These are phyloP conservation scores for Frankliniella fusca DNA, from an alignment of 2,888 invertebrate species.

Conservation along the genomic window DNA sequence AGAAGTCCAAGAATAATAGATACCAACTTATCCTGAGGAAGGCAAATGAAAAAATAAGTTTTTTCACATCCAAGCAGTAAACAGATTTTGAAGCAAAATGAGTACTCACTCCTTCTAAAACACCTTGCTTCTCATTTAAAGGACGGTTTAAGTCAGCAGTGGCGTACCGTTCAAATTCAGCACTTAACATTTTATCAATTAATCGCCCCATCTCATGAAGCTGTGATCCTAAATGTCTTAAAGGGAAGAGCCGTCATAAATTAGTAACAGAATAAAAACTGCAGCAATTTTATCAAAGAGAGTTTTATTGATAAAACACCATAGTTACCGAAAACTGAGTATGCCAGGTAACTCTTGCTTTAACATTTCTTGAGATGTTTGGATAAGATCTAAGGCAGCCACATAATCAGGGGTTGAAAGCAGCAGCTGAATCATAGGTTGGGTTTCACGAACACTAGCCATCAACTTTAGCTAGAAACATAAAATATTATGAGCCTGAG, in stretches of 20 bases:
- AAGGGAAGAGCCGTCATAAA: slow-evolving; percentile 29
- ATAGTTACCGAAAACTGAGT: slow-evolving; percentile 71
- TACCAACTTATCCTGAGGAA: slow-evolving; percentile 72
- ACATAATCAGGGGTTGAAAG: slow-evolving; percentile 95
- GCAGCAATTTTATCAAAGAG: slow-evolving; percentile 27
- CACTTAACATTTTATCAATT: slow-evolving; percentile 94
- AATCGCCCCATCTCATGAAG: slow-evolving; percentile 91
- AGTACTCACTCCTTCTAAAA: slow-evolving; percentile 58
- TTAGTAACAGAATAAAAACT: slow-evolving; percentile 1
- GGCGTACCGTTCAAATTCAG: slow-evolving; percentile 89
- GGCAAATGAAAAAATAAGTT: slow-evolving; percentile 35
- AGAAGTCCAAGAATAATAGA: slow-evolving; percentile 87
- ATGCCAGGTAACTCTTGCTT: slow-evolving; percentile 85
- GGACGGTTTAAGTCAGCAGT: slow-evolving; percentile 88
- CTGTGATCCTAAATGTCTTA: slow-evolving; percentile 88
- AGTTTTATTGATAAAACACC: background rate
- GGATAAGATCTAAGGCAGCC: slow-evolving; percentile 92
- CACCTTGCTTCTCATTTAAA: slow-evolving; percentile 55
- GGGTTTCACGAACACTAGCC: slow-evolving; percentile 95
- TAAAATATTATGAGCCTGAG: background rate
- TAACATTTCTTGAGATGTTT: slow-evolving; percentile 92
- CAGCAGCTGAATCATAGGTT: slow-evolving; percentile 91
- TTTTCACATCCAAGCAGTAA: background rate
- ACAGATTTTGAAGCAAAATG: background rate
- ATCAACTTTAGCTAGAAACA: slow-evolving; percentile 69